Percentiles rank a stretch among this genome's conserved stretches.
Evolutionary conservation across 2,797 vertebrate genomes (phyloP).

Genomic region (Tokudaia tokunoshimensis): DNA sequence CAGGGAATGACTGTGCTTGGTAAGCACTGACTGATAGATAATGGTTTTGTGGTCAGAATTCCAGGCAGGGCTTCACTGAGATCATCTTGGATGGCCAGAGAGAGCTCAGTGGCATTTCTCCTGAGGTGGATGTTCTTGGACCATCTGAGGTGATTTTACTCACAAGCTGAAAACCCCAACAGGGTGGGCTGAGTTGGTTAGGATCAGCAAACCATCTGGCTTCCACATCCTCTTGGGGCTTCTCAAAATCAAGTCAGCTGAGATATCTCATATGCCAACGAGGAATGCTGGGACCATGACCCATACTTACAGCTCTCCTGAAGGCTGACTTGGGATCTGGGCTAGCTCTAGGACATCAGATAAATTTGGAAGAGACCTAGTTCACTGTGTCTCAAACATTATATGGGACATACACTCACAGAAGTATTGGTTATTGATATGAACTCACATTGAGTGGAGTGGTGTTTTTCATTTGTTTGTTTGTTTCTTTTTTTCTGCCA

Average conservation of each 20-base stretch:
- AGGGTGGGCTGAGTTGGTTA: not conserved
- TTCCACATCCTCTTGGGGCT: not conserved
- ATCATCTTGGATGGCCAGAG: not conserved
- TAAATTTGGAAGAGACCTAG: not conserved
- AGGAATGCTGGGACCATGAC: not conserved
- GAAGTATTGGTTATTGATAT: not conserved
- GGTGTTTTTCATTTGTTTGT: not conserved
- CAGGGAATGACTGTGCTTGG: too few relatives aligned
- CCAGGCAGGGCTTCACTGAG: not conserved
- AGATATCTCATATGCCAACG: not conserved
- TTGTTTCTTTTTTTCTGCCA: not conserved
- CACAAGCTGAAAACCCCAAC: rapidly evolving
- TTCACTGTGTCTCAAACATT: not conserved
- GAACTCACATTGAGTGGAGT: not conserved
- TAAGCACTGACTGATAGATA: rapidly evolving
- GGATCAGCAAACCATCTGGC: not conserved
- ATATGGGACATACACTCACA: rapidly evolving
- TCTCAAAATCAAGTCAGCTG: not conserved
- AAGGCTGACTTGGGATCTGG: not conserved
- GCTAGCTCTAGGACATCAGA: not conserved
- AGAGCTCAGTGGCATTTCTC: not conserved
- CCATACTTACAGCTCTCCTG: not conserved
- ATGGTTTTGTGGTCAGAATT: not conserved
- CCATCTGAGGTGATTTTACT: not conserved
- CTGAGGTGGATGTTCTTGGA: not conserved